Evolutionary conservation across 2,888 invertebrate genomes (phyloP), one percentile per base, ranked within the genome.

Genomic region (Corbicula japonica): DNA sequence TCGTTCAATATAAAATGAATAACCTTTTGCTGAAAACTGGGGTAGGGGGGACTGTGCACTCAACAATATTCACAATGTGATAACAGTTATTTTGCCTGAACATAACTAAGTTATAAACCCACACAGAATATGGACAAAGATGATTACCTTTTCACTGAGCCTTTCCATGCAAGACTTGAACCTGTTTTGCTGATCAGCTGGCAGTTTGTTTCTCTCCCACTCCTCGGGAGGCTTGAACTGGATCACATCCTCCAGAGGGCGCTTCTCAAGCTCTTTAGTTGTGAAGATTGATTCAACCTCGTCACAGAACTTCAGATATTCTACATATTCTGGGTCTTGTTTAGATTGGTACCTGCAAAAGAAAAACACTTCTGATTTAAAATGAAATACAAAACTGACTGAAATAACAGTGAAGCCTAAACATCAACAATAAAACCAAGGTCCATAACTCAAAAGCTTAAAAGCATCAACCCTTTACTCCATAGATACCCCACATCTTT

Each of bases 231-330:
- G 90, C 62, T 89, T 87, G 88, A 92, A 93, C 72, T 89, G 91
- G 15, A 87, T 77, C 4, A 92, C 90, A 3, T 92, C 88, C 32
- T 89, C 86, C 32, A 92, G 80, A 12, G 93, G 93, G 26, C 84
- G 87, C 83, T 93, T 93, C 86, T 93, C 93, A 41, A 93, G 80
- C 65, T 93, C 78, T 68, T 92, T 92, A 15, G 85, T 89, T 1
- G 93, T 92, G 87, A 93, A 93, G 44, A 93, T 90, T 3, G 91
- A 90, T 78, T 93, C 93, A 18, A 93, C 85, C 75, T 92, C 93
- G 72, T 93, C 91, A 70, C 90, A 92, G 88, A 93, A 93, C 30
- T 81, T 81, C 60, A 90, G 77, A 75, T 92, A 93, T 28, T 93
- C 89, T 1, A 93, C 91, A 74, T 87, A 89, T 38, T 91, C 90